phyloP scores from a whole-genome alignment of 23 tunicate genomes.

The Botrylloides violaceus region DNA sequence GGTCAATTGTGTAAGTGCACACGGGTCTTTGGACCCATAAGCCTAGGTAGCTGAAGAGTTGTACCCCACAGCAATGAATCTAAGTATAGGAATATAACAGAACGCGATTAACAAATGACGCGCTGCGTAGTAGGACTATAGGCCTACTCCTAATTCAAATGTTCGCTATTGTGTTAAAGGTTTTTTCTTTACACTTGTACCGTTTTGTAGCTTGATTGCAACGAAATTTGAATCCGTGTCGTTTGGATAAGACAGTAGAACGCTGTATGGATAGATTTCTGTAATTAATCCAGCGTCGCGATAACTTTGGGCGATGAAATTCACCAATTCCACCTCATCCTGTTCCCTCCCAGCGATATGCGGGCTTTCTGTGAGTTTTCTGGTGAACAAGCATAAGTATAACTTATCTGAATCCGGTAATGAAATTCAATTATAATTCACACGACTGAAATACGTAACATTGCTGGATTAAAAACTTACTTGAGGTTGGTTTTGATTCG shows the following conservation, averaged over 20 bases:
- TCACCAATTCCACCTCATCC: conserved; percentile 50
- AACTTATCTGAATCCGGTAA: no score
- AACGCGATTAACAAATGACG: no score
- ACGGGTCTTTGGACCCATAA: no score
- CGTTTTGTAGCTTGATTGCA: conserved; percentile 28
- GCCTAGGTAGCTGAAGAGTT: no score
- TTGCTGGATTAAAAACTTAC: no score
- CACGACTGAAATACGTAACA: no score
- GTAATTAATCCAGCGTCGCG: conserved; percentile 30
- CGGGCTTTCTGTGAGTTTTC: conserved; percentile 38
- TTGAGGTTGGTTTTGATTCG: background rate
- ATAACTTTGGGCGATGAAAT: conserved; percentile 41
- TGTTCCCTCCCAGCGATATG: conserved; percentile 65
- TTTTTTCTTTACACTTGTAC: background rate
- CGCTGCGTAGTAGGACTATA: no score
- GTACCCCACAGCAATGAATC: no score
- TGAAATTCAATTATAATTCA: no score
- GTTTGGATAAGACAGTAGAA: conserved; percentile 73
- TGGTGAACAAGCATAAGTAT: background rate
- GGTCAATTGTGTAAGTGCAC: no score
- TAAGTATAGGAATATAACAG: no score
- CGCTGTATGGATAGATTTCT: conserved; percentile 49
- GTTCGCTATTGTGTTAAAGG: background rate
- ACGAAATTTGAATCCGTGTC: conserved; percentile 60
- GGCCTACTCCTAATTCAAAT: background rate